These are phyloP conservation scores for Lycaon pictus DNA, from an alignment of 2,113 vertebrate species.

Conservation along the genomic window DNA sequence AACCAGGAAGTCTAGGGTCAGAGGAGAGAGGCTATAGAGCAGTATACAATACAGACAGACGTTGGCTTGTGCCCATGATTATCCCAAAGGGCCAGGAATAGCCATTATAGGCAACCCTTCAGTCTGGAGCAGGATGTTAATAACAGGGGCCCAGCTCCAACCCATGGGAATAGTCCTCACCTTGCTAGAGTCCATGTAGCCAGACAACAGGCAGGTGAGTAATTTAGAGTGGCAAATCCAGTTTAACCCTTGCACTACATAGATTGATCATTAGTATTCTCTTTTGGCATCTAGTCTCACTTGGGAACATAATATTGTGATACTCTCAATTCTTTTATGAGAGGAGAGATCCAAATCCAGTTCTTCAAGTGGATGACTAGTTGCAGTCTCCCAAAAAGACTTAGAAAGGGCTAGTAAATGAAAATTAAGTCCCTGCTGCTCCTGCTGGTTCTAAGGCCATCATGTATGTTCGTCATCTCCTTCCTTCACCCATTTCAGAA, in stretches of 20 bases:
- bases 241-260: not conserved
- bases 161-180: not conserved
- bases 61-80: not conserved
- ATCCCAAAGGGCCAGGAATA: not conserved
- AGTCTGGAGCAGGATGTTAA: not conserved
- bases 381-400: not conserved
- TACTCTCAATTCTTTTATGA: not conserved
- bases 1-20: not conserved
- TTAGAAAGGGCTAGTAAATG: not conserved
- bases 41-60: not conserved
- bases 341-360: not conserved
- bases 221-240: not conserved
- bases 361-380: not conserved
- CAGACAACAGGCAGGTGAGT: not conserved
- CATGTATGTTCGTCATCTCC: not conserved
- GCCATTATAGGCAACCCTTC: not conserved
- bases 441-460: not conserved
- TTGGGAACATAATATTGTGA: not conserved
- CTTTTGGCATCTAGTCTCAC: not conserved
- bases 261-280: not conserved
- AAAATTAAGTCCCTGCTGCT: not conserved
- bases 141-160: not conserved
- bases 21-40: not conserved
- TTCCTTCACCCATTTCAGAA: not conserved
- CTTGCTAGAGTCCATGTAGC: not conserved